Percentiles rank a stretch among this genome's conserved stretches.
Evolutionary conservation across 2,797 vertebrate genomes (phyloP).

Genomic region (Phoebastria nigripes): DNA sequence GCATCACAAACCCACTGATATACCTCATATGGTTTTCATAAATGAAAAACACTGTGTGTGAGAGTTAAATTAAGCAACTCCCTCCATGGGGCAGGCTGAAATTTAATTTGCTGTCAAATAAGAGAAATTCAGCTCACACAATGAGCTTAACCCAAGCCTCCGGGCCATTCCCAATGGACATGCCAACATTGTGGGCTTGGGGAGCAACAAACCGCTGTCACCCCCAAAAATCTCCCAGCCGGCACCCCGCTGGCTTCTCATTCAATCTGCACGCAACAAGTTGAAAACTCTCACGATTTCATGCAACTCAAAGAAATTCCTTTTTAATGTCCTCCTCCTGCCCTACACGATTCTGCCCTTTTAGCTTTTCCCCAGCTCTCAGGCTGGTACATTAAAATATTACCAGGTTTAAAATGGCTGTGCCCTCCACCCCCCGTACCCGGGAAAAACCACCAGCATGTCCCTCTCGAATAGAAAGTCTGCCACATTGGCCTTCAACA

Average conservation of each 20-base stretch:
- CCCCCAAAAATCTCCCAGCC: not conserved
- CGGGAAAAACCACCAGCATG: not conserved
- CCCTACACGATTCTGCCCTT: not conserved
- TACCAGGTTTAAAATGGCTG: not conserved
- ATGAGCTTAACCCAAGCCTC: not conserved
- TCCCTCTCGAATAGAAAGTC: not conserved
- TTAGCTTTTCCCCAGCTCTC: not conserved
- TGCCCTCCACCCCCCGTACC: not conserved
- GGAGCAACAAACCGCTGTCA: not conserved
- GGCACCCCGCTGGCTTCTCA: not conserved
- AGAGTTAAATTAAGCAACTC: not conserved
- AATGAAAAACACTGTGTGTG: not conserved
- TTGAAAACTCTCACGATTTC: not conserved
- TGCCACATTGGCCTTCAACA: not conserved
- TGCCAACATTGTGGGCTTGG: not conserved
- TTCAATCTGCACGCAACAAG: not conserved
- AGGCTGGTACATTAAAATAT: not conserved
- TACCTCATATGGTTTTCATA: not conserved
- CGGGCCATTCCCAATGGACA: not conserved
- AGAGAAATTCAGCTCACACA: not conserved
- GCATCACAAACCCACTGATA: not conserved
- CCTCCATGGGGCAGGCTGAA: not conserved
- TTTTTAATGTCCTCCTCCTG: not conserved
- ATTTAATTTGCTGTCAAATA: not conserved
- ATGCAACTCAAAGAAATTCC: not conserved